phyloP scores from a whole-genome alignment of 2,113 vertebrate species.

The Vireo altiloquus region DNA sequence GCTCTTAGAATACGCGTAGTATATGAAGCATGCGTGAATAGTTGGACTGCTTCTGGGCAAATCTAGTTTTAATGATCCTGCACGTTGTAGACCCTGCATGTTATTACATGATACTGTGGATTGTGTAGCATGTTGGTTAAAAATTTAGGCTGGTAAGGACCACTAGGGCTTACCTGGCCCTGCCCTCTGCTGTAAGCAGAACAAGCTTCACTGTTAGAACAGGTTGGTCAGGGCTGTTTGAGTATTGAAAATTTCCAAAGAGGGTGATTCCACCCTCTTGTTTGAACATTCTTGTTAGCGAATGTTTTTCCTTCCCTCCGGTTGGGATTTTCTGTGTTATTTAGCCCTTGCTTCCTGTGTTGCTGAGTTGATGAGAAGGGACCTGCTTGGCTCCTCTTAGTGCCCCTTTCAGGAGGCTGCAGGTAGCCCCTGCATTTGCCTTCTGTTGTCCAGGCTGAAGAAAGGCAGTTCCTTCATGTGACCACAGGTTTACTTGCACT shows the following conservation, averaged over 20 bases:
- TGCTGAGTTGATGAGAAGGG: background rate
- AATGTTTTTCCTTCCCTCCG: fast-evolving
- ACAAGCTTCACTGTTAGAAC: background rate
- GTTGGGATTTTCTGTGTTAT: background rate
- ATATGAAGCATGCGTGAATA: background rate
- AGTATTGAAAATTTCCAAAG: background rate
- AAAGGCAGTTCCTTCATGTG: background rate
- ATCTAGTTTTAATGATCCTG: background rate
- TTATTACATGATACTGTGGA: background rate
- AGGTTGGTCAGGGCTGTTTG: background rate
- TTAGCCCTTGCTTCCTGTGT: background rate
- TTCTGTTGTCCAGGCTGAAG: background rate
- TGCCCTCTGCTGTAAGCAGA: background rate
- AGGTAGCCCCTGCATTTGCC: background rate
- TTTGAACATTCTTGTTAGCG: background rate
- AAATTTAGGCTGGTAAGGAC: background rate
- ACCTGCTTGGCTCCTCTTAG: background rate
- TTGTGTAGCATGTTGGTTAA: background rate
- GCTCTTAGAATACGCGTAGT: fast-evolving
- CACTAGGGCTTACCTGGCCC: background rate
- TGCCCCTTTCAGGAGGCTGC: background rate
- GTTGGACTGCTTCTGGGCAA: background rate
- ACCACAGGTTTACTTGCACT: background rate
- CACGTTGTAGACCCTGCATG: background rate
- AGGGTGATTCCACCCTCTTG: background rate